Base-by-base conservation (phyloP, 64 coral and sea anemone genomes). In the Pocillopora verrucosa region DNA sequence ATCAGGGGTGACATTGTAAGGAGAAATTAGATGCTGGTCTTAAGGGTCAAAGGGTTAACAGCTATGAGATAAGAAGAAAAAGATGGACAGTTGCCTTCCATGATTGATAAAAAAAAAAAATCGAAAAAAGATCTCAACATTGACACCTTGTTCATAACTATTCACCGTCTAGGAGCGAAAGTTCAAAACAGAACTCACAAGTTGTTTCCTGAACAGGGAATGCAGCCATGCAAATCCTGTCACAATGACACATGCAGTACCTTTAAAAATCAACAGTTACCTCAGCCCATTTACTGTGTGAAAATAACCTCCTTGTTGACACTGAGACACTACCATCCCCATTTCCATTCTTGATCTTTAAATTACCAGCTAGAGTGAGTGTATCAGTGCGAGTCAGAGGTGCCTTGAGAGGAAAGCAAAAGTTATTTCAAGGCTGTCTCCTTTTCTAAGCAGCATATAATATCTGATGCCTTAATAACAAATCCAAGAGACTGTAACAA, bases 371-470 rank as follows among this genome's bases (percentile, higher is more conserved):
- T 60, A 99, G 78, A 24, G 88, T 95, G 2, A 89, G 91, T 51
- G 97, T 99, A 61, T 99, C 94, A 10, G 20, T 77, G 37, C 82
- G 82, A n/a, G 97, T 99, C 22, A 99, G 64, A n/a, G 97, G 97
- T 80, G 97, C 97, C 97, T 99, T 61, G 30, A 75, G 34, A 9
- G 45, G 16, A 75, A 34, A 58, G 68, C 58, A 15, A 34, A 60
- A 3, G 34, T 73, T 24, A 73, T 51, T 51, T 7, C 41, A 51
- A 51, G 3, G 41, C 41, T 4, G 41, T 51, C 41, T 51, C 7
- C 7, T 51, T 51, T 51, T 51, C 41, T 4, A 51, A 51, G 7
- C 41, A 51, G 41, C 41, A 51, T 51, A 30, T 30, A 30, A 30
- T 30, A 51, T 51, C 41, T 51, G 41, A 51, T 51, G 41, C 41